Conservation (phyloP, 2,797 vertebrate genomes). For the Stomatorhinus walkeri region DNA sequence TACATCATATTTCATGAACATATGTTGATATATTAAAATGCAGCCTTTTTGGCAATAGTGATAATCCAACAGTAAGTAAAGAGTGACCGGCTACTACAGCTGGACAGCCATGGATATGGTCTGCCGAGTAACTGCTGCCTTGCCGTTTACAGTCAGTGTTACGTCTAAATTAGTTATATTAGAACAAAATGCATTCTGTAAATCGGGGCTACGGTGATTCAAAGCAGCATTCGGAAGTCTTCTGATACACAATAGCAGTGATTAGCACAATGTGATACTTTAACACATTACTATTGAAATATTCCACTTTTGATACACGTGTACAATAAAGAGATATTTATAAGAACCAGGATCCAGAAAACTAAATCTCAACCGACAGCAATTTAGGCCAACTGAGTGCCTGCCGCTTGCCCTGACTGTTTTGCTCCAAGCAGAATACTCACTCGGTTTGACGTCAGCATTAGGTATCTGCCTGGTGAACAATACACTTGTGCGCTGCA, state of each 20-base stretch:
- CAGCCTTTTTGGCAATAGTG: not conserved
- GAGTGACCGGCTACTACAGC: not conserved
- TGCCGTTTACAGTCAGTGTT: not conserved
- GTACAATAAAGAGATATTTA: not conserved
- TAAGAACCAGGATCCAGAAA: not conserved
- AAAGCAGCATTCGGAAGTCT: not conserved
- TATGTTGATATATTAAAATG: not conserved
- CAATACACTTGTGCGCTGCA: not conserved
- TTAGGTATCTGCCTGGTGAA: not conserved
- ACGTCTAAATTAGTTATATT: not conserved
- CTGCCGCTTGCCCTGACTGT: not conserved
- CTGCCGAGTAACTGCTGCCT: not conserved
- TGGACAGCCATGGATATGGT: not conserved
- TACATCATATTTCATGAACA: not conserved
- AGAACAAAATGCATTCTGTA: not conserved
- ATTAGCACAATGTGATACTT: not conserved
- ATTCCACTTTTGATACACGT: not conserved
- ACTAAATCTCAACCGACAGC: not conserved
- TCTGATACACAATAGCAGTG: not conserved
- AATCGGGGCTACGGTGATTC: not conserved
- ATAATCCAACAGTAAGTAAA: not conserved
- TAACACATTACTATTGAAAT: not conserved
- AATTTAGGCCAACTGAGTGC: not conserved
- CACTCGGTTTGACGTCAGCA: not conserved
- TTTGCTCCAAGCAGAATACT: not conserved